A percentile compares a stretch with the other conserved stretches of the same genome.
These are phyloP conservation scores for Sterna hirundo DNA, from an alignment of 2,113 vertebrate species.

Conservation along the genomic window DNA sequence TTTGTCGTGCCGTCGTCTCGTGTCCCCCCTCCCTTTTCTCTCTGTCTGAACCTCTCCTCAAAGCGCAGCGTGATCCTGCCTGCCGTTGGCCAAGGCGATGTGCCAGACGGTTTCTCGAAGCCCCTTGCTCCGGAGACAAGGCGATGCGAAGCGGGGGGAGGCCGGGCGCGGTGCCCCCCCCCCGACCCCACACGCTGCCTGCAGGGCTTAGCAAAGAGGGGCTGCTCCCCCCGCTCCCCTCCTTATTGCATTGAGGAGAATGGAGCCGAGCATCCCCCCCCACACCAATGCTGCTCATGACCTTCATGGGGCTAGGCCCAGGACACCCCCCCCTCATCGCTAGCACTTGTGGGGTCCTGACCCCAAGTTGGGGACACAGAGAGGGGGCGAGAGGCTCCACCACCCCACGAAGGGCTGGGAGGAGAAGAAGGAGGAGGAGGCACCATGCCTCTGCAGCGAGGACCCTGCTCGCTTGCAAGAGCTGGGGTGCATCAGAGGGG, in stretches of 20 bases:
- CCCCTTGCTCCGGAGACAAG: no score
- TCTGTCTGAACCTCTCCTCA: neutral
- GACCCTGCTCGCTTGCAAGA: neutral
- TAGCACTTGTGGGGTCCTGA: neutral
- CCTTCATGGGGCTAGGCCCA: neutral
- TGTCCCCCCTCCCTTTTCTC: neutral
- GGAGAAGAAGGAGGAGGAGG: neutral
- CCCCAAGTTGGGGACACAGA: neutral
- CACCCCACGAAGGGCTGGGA: rapidly evolving
- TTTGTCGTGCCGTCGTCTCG: neutral
- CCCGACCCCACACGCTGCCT: neutral
- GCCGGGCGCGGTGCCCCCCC: rapidly evolving
- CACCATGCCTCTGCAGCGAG: neutral
- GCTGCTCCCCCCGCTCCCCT: neutral
- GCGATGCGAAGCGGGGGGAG: rapidly evolving
- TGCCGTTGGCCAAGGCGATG: neutral
- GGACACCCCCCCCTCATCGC: neutral
- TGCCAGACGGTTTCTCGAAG: neutral
- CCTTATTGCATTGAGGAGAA: rapidly evolving
- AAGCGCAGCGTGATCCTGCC: neutral
- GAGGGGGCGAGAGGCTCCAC: neutral
- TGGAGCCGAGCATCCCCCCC: neutral
- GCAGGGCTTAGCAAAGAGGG: rapidly evolving
- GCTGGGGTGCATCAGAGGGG: neutral
- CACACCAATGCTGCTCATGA: neutral